Base-by-base conservation (phyloP, 1,140 invertebrate species). In the Aphidius ervi region DNA sequence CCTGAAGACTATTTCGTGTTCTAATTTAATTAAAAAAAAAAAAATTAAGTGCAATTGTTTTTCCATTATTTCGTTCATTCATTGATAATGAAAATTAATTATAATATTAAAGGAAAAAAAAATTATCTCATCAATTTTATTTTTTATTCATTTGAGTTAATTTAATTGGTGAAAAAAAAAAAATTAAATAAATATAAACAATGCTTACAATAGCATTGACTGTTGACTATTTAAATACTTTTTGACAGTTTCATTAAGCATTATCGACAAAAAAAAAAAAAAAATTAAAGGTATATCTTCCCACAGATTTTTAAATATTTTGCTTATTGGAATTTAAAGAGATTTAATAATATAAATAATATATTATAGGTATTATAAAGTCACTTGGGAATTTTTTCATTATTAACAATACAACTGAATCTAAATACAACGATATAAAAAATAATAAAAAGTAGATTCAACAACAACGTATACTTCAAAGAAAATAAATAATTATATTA, bases 151-250 rank as follows among this genome's bases (percentile, higher is more conserved):
- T n/a, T 16, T 23, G 4, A 47, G 37, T 5, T 48, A 16, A 48
- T 52, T n/a, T 9, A 56, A 56, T 53, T 53, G 40, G n/a, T 55
- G 3, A 39, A 46, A 56, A 56, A 56, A 56, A 20, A 43, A 10
- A 3, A 55, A 55, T 55, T 55, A 16, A 31, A 49, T 40, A 49
- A 41, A 42, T 20, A 56, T 70, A 65, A 70, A 71, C 65, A 71
- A 68, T 70, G 56, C 70, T 71, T 67, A 67, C 58, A 62, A 65
- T 65, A 53, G 61, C 67, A 66, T 67, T 70, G 67, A 72, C 63
- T 70, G 68, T 72, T 64, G 55, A 64, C 50, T 62, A 61, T 61
- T 62, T 62, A 56, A 61, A 62, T 59, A 52, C 1, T 59, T 60
- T 61, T 62, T 46, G 47, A 61, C 58, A 59, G 49, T 62, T 62